phyloP scores from a whole-genome alignment of 2,888 invertebrate genomes.

The Didymodactylos carnosus region DNA sequence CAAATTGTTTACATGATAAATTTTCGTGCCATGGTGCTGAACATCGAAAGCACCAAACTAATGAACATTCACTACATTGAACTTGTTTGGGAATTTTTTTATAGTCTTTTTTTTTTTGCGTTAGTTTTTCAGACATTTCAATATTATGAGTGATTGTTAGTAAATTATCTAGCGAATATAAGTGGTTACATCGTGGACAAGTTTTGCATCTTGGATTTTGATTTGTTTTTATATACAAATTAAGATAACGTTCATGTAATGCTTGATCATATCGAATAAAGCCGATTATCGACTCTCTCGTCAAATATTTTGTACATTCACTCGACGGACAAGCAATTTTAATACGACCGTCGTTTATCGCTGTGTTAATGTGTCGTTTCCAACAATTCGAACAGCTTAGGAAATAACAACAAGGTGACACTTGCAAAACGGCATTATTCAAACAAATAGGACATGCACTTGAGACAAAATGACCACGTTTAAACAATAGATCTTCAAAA shows the following conservation, averaged over 20 bases:
- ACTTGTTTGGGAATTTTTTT: conserved; percentile 16
- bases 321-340: background rate
- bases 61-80: conserved; percentile 16
- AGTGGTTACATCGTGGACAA: background rate
- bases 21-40: background rate
- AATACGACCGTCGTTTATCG: background rate
- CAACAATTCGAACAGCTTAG: background rate
- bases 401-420: background rate
- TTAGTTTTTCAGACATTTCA: background rate
- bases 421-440: background rate
- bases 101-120: background rate
- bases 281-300: background rate
- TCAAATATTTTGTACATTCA: background rate
- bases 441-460: background rate
- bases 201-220: background rate
- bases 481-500: background rate
- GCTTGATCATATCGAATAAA: background rate
- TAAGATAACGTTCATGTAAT: background rate
- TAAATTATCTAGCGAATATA: background rate
- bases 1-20: background rate
- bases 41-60: background rate
- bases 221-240: background rate
- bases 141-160: background rate
- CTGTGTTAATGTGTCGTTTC: background rate
- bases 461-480: background rate